Percentiles rank a stretch among this genome's conserved stretches.
phyloP scores from a whole-genome alignment of 2,888 invertebrate genomes.

The Tillus elongatus region DNA sequence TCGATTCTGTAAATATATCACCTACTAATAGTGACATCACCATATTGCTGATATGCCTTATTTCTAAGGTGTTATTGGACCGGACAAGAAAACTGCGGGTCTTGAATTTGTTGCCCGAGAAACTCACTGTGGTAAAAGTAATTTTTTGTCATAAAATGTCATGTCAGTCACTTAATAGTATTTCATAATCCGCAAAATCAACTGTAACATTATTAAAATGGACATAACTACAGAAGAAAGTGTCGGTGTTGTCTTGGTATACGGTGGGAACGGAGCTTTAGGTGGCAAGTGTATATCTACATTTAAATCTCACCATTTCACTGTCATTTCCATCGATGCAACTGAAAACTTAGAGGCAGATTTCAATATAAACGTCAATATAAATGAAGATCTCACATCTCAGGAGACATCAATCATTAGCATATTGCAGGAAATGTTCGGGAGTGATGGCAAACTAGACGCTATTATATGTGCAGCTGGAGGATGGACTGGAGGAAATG shows the following conservation, averaged over 20 bases:
- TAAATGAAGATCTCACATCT: slow-evolving; percentile 61
- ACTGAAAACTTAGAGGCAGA: slow-evolving; percentile 52
- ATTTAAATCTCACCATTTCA: slow-evolving; percentile 42
- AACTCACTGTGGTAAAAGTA: too few species aligned
- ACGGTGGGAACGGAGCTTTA: slow-evolving; percentile 86
- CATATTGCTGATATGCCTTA: too few species aligned
- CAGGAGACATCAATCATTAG: slow-evolving; percentile 59
- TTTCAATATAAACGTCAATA: slow-evolving; percentile 70
- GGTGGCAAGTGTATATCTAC: slow-evolving; percentile 73
- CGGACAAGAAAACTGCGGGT: too few species aligned
- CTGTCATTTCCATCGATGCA: slow-evolving; percentile 12
- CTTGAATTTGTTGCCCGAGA: too few species aligned
- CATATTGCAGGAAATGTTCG: slow-evolving; percentile 53
- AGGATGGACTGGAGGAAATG: slow-evolving; percentile 91
- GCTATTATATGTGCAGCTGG: slow-evolving; percentile 95
- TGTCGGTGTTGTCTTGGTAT: slow-evolving; percentile 56
- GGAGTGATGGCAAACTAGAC: slow-evolving; percentile 72
- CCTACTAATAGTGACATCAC: too few species aligned
- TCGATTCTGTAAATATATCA: too few species aligned
- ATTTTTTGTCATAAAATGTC: too few species aligned
- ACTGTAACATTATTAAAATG: slow-evolving; percentile 1
- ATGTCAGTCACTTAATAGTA: too few species aligned
- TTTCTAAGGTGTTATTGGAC: too few species aligned
- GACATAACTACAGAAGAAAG: not conserved
- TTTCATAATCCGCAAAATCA: too few species aligned